A percentile compares a stretch with the other conserved stretches of the same genome.
Evolutionary conservation across 2,113 vertebrate species (phyloP).

Genomic region (Ondatra zibethicus): DNA sequence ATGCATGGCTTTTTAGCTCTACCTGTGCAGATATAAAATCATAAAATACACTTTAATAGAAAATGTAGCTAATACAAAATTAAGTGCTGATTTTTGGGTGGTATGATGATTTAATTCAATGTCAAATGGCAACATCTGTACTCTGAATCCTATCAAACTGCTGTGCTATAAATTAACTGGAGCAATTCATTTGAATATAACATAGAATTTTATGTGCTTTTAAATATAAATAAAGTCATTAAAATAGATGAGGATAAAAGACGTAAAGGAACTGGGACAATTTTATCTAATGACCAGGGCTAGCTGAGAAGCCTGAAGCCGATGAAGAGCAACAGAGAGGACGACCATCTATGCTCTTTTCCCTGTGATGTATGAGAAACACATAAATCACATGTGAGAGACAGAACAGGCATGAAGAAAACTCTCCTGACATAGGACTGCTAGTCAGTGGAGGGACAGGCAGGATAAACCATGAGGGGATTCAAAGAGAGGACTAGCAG

Average conservation of each 20-base stretch:
- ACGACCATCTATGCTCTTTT: background rate
- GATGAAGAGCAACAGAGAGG: background rate
- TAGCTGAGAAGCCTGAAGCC: conserved; percentile 23
- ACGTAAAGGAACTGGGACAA: conserved; percentile 15
- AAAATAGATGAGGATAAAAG: conserved; percentile 50
- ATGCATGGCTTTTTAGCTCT: conserved; percentile 65
- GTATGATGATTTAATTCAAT: conserved; percentile 63
- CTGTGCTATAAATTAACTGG: conserved; percentile 53
- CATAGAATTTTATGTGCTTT: conserved; percentile 60
- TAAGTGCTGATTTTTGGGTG: conserved; percentile 60
- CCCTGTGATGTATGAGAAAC: conserved; percentile 15
- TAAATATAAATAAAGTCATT: conserved; percentile 68
- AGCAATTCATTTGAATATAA: conserved; percentile 60
- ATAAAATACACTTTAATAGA: conserved; percentile 61
- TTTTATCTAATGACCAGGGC: conserved; percentile 46
- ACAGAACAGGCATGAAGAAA: background rate
- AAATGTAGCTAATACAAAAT: conserved; percentile 52
- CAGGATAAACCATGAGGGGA: background rate
- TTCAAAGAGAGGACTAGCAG: background rate
- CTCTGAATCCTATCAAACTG: conserved; percentile 57
- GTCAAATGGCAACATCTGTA: conserved; percentile 61
- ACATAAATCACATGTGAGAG: background rate
- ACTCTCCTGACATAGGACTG: conserved; percentile 11
- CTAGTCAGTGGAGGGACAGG: background rate
- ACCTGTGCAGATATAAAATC: conserved; percentile 69